Conservation (phyloP, 2,113 vertebrate genomes). For the Zootoca vivipara region DNA sequence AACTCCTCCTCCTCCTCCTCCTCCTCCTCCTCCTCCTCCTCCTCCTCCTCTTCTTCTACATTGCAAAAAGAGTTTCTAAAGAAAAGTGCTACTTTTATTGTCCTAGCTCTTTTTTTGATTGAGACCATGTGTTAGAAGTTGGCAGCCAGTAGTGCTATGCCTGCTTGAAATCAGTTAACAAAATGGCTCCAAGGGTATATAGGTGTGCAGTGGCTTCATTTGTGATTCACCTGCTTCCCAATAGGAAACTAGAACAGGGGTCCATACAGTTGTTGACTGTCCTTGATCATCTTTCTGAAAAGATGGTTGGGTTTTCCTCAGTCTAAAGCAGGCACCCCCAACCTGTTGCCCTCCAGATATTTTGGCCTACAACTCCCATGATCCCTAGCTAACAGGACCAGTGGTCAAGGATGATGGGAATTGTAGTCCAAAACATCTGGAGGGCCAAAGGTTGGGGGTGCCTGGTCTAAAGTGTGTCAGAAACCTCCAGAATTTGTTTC, state of each 20-base stretch:
- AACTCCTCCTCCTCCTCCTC: too few species aligned
- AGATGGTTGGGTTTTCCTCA: background rate
- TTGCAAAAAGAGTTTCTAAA: background rate
- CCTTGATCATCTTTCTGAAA: background rate
- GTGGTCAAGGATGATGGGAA: too few species aligned
- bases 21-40: too few species aligned
- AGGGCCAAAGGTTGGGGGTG: too few species aligned
- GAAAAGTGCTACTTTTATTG: background rate
- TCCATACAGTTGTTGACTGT: background rate
- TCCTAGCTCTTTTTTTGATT: background rate
- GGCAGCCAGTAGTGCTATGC: background rate
- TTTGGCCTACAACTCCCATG: too few species aligned
- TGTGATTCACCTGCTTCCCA: background rate
- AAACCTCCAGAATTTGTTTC: background rate
- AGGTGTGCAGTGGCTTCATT: background rate
- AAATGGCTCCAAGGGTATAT: background rate
- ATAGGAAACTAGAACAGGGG: background rate
- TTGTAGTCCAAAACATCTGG: too few species aligned
- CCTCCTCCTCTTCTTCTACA: too few species aligned
- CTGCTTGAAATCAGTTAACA: background rate
- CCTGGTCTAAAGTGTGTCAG: background rate
- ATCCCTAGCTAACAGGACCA: too few species aligned
- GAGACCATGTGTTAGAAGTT: background rate
- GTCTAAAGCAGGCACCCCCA: too few species aligned
- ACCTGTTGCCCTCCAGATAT: too few species aligned